Evolutionary conservation across 2,888 invertebrate species (phyloP), one percentile per base, ranked within the genome.

Genomic region (Epiblema foenella): DNA sequence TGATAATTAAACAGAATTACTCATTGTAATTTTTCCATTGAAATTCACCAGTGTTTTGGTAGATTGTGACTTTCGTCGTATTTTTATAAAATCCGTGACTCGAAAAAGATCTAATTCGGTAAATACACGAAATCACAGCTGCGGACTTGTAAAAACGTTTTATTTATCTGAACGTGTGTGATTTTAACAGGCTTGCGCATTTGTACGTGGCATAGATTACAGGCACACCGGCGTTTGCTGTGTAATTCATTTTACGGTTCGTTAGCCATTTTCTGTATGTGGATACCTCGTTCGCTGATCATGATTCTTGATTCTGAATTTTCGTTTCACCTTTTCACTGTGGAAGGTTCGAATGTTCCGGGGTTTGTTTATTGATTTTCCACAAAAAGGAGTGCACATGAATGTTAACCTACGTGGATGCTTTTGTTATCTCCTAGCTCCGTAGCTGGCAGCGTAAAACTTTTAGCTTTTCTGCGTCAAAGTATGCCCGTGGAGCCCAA

Each of bases 181-280:
- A 73, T 74, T 74, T 74, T 74, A 73, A 73, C 73, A 67, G 73
- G 73, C 42, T 67, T 56, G 64, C 64, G 59, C 73, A 69, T 74
- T 74, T 72, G 59, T 74, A 69, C 68, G 69, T 72, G 70, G 72
- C 70, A 70, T 75, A 75, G 74, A 75, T 74, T 75, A 75, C 74
- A 74, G 64, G 69, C 64, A 66, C 69, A 65, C 70, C 57, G 65
- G 62, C 70, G 70, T 70, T 69, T 72, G 72, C 73, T 63, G 72
- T 70, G 70, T 73, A 75, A 77, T 76, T 74, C 73, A 75, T 77
- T 76, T 72, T 73, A 75, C 67, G 76, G 76, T 77, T 77, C 77
- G 77, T 77, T 77, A 76, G 63, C 59, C 71, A 71, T 75, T 72
- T 69, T 65, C 59, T 64, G 69, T 59, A 75, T 73, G 73, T 69